These are phyloP conservation scores for Hydra vulgaris DNA, from an alignment of 30 jellyfish, hydroid and myxozoan genomes.

Conservation along the genomic window DNA sequence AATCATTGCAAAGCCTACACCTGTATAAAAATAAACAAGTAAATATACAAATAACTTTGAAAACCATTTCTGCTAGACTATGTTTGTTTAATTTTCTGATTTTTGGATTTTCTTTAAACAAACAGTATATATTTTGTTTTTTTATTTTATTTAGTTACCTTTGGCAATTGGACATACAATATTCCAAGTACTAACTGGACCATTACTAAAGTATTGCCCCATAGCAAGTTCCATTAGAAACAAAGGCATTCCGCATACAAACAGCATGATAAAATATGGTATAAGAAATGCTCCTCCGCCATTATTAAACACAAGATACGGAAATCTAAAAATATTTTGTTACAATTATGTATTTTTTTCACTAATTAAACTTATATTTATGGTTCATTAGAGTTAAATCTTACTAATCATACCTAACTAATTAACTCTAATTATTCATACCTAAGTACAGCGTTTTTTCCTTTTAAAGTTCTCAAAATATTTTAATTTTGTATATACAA, in stretches of 20 bases:
- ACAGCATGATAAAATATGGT: constrained; percentile 79
- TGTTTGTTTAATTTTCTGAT: no score
- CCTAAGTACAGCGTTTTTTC: no score
- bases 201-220: constrained; percentile 91
- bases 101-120: no score
- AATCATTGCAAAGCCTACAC: constrained; percentile 86
- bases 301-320: constrained; percentile 72
- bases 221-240: constrained; percentile 84
- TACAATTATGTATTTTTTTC: no score
- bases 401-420: no score
- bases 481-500: no score
- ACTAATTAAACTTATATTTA: no score
- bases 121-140: no score
- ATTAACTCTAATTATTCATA: no score
- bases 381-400: no score
- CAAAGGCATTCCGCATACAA: constrained; percentile 90
- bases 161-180: constrained; percentile 80
- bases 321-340: constrained; percentile 33
- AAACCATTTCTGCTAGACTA: no score
- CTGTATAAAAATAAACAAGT: constrained; percentile 29
- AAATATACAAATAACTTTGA: neutral
- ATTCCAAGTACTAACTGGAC: constrained; percentile 94
- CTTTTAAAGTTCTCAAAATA: no score
- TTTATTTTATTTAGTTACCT: constrained; percentile 49
- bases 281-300: constrained; percentile 97